phyloP scores from a whole-genome alignment of 2,113 vertebrate species.

The Tachycineta bicolor region DNA sequence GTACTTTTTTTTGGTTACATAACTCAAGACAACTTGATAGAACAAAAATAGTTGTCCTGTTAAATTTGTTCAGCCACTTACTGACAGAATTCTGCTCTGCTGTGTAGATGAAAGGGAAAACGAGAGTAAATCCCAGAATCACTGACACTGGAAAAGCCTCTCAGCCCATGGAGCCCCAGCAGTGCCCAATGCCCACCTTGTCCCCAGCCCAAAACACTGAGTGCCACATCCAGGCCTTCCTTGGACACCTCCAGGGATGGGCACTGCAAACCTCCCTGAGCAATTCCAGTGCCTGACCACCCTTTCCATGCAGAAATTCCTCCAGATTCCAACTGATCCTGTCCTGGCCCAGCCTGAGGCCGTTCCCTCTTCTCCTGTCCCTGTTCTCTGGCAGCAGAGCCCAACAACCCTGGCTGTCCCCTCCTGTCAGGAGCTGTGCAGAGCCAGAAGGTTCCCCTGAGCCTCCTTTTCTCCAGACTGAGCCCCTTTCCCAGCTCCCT shows the following conservation, averaged over 20 bases:
- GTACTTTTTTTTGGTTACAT: no score
- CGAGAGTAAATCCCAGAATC: background rate
- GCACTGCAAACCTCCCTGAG: background rate
- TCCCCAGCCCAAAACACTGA: background rate
- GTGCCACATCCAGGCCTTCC: background rate
- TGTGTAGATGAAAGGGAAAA: background rate
- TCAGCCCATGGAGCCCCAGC: fast-evolving
- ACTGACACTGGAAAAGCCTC: background rate
- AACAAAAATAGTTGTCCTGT: background rate
- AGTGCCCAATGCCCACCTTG: fast-evolving
- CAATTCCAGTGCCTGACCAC: background rate
- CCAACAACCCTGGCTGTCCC: fast-evolving
- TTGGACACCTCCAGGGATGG: background rate
- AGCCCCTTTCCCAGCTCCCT: background rate
- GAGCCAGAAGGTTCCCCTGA: background rate
- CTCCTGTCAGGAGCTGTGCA: background rate
- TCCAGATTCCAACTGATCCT: fast-evolving
- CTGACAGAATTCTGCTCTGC: background rate
- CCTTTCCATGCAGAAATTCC: background rate
- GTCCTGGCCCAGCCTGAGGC: background rate
- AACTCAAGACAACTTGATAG: no score
- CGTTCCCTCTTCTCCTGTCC: background rate
- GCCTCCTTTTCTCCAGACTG: background rate
- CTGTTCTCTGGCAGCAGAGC: background rate
- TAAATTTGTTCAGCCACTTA: background rate